These are phyloP conservation scores for Antechinus flavipes DNA, from an alignment of 2,113 vertebrate species.

Conservation along the genomic window DNA sequence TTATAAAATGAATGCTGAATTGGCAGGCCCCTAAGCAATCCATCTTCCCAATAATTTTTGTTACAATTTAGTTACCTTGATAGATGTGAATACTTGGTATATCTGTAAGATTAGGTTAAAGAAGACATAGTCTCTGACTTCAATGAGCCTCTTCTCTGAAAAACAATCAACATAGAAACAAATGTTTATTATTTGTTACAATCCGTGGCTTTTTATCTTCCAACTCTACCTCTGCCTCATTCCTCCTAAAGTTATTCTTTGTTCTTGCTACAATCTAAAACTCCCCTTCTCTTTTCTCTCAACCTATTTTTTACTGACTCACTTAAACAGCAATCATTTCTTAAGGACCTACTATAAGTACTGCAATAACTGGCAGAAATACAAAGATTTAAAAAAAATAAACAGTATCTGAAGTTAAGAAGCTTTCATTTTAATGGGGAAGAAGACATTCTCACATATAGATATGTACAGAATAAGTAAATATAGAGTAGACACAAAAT, in stretches of 20 bases:
- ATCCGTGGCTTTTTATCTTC: not conserved
- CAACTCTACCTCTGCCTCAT: not conserved
- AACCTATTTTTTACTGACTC: not conserved
- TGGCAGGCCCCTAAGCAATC: not conserved
- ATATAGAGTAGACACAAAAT: not conserved
- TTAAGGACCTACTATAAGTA: not conserved
- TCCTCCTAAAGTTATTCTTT: not conserved
- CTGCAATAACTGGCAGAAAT: not conserved
- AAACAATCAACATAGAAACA: not conserved
- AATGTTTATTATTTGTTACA: not conserved
- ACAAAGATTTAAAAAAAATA: not conserved
- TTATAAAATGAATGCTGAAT: not conserved
- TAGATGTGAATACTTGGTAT: not conserved
- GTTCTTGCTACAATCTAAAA: not conserved
- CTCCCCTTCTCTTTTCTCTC: not conserved
- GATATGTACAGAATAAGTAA: not conserved
- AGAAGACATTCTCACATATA: not conserved
- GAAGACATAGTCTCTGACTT: not conserved
- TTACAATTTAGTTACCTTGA: not conserved
- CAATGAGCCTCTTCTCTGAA: not conserved
- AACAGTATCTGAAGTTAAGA: not conserved
- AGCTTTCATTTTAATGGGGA: not conserved
- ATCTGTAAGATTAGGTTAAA: not conserved
- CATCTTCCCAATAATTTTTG: not conserved
- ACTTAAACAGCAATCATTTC: not conserved